Evolutionary conservation across 2,113 vertebrate species (phyloP), one percentile per base, ranked within the genome.

Genomic region (Seriola quinqueradiata): DNA sequence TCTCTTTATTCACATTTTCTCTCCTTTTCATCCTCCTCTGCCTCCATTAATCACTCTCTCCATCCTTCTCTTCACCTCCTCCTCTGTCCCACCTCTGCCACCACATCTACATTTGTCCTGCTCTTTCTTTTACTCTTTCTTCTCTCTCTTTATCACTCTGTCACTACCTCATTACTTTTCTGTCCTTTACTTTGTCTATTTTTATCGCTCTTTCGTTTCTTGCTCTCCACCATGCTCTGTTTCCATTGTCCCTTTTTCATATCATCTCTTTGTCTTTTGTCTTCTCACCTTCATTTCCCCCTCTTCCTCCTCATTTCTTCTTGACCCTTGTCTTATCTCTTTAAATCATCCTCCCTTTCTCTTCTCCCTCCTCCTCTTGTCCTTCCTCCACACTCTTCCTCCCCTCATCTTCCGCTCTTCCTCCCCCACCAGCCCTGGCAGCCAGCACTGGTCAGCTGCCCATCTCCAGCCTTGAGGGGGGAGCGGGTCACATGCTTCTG

Each of bases 371-470:
- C n/a, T 57, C 52, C 34, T 13, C 67, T 13, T 4, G 11, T 55
- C 42, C 46, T 58, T 23, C 65, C 25, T 65, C 36, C 44, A 46
- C 13, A 14, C 44, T 46, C 46, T 55, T 28, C 65, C 21, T 61
- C n/a, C 65, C 32, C 12, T 70, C 16, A 2, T 40, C 68, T 57
- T 12, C 54, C 21, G 42, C 61, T 67, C 48, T n/a, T 36, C 40
- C 46, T 1, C 25, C 21, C 17, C 10, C 13, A 23, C 11, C 94
- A 97, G 97, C 96, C 38, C 92, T 98, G 93, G 96, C 96, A 84
- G 96, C 96, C 92, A 96, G 94, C 92, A 91, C 96, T 89, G 96
- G 97, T 77, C 96, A 96, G 88, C 95, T 97, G 91, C 83, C 96
- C 65, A 93, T 97, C 93, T 96, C 96, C 93, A 90, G 95, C 92